Evolutionary conservation across 2,888 invertebrate genomes (phyloP), one percentile per base, ranked within the genome.

Genomic region (Anarsia innoxiella): DNA sequence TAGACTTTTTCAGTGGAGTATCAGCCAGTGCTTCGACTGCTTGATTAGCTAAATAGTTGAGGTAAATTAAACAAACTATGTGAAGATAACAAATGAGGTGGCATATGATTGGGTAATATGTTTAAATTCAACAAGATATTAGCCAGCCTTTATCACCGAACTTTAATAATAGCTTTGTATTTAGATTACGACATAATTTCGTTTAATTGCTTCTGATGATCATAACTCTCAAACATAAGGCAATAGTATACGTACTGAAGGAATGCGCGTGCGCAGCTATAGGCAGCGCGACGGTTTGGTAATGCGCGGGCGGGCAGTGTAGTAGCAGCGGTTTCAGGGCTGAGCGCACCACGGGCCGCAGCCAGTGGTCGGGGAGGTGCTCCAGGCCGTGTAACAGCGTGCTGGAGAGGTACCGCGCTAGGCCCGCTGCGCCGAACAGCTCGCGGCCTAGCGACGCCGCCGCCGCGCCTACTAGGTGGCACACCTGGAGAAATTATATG

Each of bases 241-340:
- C 5, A 25, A 25, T 9, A 25, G n/a, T 19, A 19, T n/a, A 88
- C 91, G 88, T 67, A 93, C 93, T 93, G 71, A 91, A 89, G 1
- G 94, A 93, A 34, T 93, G 89, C 25, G 94, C 82, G 56, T 91
- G 92, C 2, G 90, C 88, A 43, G 96, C 84, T 31, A 96, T 86
- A 31, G 96, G 95, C 60, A 95, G 74, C 27, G 95, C 83, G 23
- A 94, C 93, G 44, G 86, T 80, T 37, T 88, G 88, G 61, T 93
- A 92, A 71, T 91, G 93, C 40, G 92, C 90, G 26, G 92, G 90
- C 36, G 96, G 96, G 66, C 96, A 97, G 49, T 91, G 91, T 64
- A 90, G 90, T 49, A 96, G 89, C 57, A 95, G 93, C 12, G 95
- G 93, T 61, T 94, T 94, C 53, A 96, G 84, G 64, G 96, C 95